Percentiles rank a stretch among this genome's conserved stretches.
Conservation (phyloP, 2,888 invertebrate genomes). For the Stegana nigrithorax region DNA sequence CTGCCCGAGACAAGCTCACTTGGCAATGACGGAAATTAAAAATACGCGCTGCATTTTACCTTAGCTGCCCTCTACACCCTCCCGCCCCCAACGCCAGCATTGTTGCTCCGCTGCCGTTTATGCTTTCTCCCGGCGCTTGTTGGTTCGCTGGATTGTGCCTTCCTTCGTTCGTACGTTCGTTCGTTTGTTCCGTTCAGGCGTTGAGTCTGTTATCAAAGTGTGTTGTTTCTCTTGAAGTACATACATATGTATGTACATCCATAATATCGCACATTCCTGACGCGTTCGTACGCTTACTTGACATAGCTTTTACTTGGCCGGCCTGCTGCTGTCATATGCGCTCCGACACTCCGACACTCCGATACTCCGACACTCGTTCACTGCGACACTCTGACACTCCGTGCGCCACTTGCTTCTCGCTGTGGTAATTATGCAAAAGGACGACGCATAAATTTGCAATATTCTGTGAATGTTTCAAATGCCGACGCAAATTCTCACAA, state of each 20-base stretch:
- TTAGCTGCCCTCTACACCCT: slow-evolving; percentile 37
- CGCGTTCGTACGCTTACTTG: neutral
- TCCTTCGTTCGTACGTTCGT: no score
- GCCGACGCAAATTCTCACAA: slow-evolving; percentile 58
- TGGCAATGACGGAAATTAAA: slow-evolving; percentile 53
- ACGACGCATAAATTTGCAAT: slow-evolving; percentile 60
- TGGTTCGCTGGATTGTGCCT: no score
- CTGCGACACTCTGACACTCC: slow-evolving; percentile 25
- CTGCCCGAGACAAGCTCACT: neutral
- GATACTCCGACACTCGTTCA: neutral
- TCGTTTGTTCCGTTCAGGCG: no score
- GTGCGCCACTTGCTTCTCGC: slow-evolving; percentile 25
- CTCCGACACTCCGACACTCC: slow-evolving; percentile 24
- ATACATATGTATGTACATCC: no score
- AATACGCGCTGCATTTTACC: slow-evolving; percentile 60
- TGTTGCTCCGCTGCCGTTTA: neutral
- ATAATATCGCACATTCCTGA: no score
- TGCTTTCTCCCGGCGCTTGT: no score
- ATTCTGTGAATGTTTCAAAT: slow-evolving; percentile 54
- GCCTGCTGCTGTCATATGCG: neutral
- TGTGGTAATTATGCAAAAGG: slow-evolving; percentile 54
- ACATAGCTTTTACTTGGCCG: no score
- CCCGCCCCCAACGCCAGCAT: slow-evolving; percentile 38
- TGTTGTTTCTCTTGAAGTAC: slow-evolving; percentile 9
- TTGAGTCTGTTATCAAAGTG: slow-evolving; percentile 50